Conservation (phyloP, 2,113 vertebrate genomes). For the Saiga tatarica region DNA sequence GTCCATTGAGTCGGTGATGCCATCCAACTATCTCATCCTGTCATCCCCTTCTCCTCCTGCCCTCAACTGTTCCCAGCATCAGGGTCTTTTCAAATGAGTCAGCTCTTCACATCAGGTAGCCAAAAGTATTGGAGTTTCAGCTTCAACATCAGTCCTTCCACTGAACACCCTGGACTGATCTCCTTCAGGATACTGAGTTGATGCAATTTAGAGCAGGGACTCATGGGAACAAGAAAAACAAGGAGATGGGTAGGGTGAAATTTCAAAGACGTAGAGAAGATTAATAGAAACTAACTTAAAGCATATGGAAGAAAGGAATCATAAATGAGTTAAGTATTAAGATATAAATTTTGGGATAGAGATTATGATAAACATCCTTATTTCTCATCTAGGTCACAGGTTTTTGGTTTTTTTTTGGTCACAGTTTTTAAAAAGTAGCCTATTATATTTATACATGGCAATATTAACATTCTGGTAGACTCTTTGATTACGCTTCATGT, state of each 20-base stretch:
- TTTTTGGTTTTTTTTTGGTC: background rate
- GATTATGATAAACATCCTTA: background rate
- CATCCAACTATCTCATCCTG: background rate
- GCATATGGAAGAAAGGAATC: background rate
- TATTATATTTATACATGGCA: background rate
- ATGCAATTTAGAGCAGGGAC: background rate
- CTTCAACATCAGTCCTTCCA: background rate
- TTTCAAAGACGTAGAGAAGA: background rate
- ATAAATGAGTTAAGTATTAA: background rate
- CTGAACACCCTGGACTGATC: background rate
- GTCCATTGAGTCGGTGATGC: background rate
- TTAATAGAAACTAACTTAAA: slow-evolving; percentile 35
- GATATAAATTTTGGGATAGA: background rate
- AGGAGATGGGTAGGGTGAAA: background rate
- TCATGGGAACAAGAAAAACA: background rate
- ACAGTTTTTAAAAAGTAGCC: background rate
- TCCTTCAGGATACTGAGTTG: background rate
- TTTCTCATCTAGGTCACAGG: background rate
- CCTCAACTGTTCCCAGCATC: background rate
- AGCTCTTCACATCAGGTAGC: background rate
- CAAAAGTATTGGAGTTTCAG: background rate
- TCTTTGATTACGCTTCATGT: background rate
- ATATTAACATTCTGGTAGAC: background rate
- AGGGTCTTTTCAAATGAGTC: background rate
- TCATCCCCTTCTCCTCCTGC: background rate